Evolutionary conservation across 2,797 vertebrate genomes (phyloP), one percentile per base, ranked within the genome.

Genomic region (Myioborus melanocephalus): DNA sequence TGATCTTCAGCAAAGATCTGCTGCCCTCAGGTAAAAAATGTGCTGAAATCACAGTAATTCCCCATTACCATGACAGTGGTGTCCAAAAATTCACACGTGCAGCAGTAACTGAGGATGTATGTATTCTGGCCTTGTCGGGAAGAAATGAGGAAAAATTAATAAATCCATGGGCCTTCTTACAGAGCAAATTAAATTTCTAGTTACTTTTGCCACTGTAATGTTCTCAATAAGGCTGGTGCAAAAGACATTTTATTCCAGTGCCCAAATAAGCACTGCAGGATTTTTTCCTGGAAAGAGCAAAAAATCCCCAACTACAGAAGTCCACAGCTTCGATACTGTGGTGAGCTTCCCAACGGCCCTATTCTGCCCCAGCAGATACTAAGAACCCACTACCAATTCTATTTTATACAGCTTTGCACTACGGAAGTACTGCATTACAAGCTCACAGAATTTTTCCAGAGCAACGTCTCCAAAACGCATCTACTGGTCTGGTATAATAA

Each of bases 1-100:
- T 5, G 8, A 49, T 4, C 19, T 23, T 57, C 44, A 34, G 20
- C 5, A 3, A 90, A 73, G 43, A 22, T 89, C 41, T 95, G 64
- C 87, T 87, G 87, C 65, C 91, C 83, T 87, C 92, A 87, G 71
- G 93, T 53, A 78, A 70, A 78, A 69, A 47, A 63, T 1, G 46
- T 23, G 32, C 22, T 69, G 61, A 63, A 56, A 55, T 63, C 65
- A 78, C 26, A 39, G 15, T 13, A 32, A 44, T 70, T 56, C 34
- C 43, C 35, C 57, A 39, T 12, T 17, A 64, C 61, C 15, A 5
- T 10, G 9, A n/a, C 21, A 90, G 43, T 3, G 1, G 15, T 13
- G 20, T 23, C 43, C 34, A 47, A 71, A 53, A 70, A 56, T 26
- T 27, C 59, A 79, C 47, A 24, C 6, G 2, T 3, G 16, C 41